Base-by-base conservation (phyloP, 2,797 vertebrate genomes). In the Sebastiscus albofasciatus region DNA sequence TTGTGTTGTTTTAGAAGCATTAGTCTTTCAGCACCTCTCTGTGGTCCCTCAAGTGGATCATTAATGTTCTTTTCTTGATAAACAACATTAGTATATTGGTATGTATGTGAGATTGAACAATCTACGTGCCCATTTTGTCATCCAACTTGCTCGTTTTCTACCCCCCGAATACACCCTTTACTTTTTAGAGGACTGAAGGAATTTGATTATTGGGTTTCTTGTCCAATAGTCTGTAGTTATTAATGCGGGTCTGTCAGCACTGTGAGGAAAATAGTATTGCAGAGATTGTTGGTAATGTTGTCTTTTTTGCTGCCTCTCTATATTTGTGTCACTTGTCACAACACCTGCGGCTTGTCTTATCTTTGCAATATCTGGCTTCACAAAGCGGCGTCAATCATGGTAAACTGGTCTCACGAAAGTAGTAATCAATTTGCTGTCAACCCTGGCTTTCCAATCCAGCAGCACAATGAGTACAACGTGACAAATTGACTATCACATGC, bases 361-460 rank as follows among this genome's bases (percentile, higher is more conserved):
- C 52, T 78, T 75, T 78, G 58, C 70, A 80, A 68, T 60, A 67
- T 61, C 61, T 80, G 74, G 22, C 62, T 69, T 58, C 62, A 75
- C 42, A 73, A 71, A 77, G 72, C 39, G 27, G 26, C 1, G 2
- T 71, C 69, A 42, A 61, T 75, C 67, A 73, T 26, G 24, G 58
- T 69, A 34, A 78, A 72, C 24, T 27, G 14, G 33, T 75, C 39
- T 39, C 75, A 31, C 54, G 16, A 72, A 56, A 5, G 29, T 6
- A 8, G 67, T 36, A 61, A 81, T 85, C 68, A 88, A 69, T 80
- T 42, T 64, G 55, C 71, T 59, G 72, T 79, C 83, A 80, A 26
- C 33, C 22, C 12, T 2, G 27, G 31, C 36, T 74, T 66, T 75
- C 20, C 52, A 56, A 36, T 69, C 49, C 31, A 54, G 67, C 39